phyloP scores from a whole-genome alignment of 2,888 invertebrate species.

The Standfussiana lucernea region DNA sequence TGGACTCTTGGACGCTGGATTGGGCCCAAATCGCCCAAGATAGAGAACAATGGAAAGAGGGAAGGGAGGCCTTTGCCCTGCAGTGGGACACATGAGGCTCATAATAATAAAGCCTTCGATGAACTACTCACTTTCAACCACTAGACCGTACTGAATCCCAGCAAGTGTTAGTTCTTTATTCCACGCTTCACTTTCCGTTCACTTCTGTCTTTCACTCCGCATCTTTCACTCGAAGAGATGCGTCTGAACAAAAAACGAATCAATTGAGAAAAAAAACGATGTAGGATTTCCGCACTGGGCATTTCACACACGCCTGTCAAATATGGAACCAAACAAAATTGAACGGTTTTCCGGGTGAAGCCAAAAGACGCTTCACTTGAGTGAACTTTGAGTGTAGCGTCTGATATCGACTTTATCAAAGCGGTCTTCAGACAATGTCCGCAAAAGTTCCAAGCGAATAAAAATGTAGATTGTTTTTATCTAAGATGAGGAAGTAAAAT shows the following conservation, averaged over 20 bases:
- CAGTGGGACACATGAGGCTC: too few species aligned
- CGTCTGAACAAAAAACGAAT: not conserved
- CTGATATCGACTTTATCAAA: not conserved
- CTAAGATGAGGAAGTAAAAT: constrained; percentile 25
- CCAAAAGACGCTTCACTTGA: not conserved
- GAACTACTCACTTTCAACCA: not conserved
- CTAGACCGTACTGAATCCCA: not conserved
- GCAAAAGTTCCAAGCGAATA: not conserved
- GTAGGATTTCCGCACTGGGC: not conserved
- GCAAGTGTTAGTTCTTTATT: not conserved
- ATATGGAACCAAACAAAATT: not conserved
- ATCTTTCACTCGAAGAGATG: not conserved
- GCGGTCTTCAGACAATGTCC: not conserved
- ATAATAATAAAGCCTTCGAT: not conserved
- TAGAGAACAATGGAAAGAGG: too few species aligned
- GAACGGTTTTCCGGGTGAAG: not conserved
- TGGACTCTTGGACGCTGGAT: too few species aligned
- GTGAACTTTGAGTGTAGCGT: not conserved
- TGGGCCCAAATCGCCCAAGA: too few species aligned
- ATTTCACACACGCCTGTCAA: not conserved
- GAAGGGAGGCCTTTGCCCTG: too few species aligned
- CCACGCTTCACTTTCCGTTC: not conserved
- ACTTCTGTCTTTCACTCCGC: not conserved
- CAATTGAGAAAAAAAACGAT: not conserved
- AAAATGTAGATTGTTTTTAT: constrained; percentile 18